Evolutionary conservation across 1,140 invertebrate species (phyloP).

Genomic region (Choristoneura fumiferana): DNA sequence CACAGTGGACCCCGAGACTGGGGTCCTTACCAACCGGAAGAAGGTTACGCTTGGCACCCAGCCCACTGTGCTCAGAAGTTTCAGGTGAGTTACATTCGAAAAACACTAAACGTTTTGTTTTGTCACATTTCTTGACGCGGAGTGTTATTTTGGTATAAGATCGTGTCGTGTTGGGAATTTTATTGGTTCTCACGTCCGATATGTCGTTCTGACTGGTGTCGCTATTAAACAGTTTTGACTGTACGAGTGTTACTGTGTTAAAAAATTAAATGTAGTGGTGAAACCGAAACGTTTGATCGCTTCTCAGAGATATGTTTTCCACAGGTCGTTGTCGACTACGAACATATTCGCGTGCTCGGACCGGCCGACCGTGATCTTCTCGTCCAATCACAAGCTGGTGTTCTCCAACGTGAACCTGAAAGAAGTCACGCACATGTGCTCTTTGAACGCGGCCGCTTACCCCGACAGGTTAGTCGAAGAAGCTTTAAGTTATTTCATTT

Average conservation of each 20-base stretch:
- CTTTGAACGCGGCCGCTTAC: slow-evolving; percentile 95
- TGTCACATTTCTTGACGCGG: no score
- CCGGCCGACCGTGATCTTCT: slow-evolving; percentile 98
- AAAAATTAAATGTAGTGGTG: no score
- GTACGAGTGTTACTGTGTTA: no score
- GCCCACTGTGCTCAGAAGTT: slow-evolving; percentile 95
- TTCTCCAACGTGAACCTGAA: slow-evolving; percentile 99
- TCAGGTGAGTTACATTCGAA: slow-evolving; percentile 71
- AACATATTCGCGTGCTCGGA: slow-evolving; percentile 99
- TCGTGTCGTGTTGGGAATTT: no score
- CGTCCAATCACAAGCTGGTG: slow-evolving; percentile 98
- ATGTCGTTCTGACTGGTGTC: no score
- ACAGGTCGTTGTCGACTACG: slow-evolving; percentile 91
- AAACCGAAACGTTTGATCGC: no score
- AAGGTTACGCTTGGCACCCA: slow-evolving; percentile 97
- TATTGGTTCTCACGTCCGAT: no score
- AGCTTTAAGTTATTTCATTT: background rate
- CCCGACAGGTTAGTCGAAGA: slow-evolving; percentile 86
- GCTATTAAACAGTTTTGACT: no score
- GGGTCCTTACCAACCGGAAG: slow-evolving; percentile 89
- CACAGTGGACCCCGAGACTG: slow-evolving; percentile 86
- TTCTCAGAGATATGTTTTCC: no score
- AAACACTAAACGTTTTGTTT: slow-evolving; percentile 18
- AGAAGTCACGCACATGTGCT: slow-evolving; percentile 99
- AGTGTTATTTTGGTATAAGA: no score